A percentile compares a stretch with the other conserved stretches of the same genome.
Evolutionary conservation across 2,888 invertebrate genomes (phyloP).

Genomic region (Nephrotoma guestfalica): DNA sequence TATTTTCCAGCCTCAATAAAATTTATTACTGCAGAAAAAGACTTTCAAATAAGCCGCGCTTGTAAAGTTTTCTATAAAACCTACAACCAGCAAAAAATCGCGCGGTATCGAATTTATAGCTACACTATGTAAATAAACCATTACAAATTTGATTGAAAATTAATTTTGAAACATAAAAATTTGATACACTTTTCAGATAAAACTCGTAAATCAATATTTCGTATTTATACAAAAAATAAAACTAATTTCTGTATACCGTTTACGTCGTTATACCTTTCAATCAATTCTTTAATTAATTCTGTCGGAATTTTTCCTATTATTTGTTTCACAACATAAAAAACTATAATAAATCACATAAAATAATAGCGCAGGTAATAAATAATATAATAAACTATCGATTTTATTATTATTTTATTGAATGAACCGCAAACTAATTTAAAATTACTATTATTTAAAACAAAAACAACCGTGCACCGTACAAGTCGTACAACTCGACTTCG

Average conservation of each 20-base stretch:
- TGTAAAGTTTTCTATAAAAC: no score
- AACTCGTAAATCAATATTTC: background rate
- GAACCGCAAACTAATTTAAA: background rate
- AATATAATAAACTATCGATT: background rate
- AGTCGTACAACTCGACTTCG: background rate
- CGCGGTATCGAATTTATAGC: background rate
- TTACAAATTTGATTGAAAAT: background rate
- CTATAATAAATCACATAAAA: background rate
- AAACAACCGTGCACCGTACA: background rate
- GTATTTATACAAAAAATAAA: background rate
- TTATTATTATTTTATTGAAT: background rate
- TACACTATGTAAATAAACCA: background rate
- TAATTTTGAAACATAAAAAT: background rate
- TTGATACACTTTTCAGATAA: background rate
- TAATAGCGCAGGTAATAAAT: background rate
- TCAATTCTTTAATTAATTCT: background rate
- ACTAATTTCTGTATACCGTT: background rate
- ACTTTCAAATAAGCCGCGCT: no score
- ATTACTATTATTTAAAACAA: background rate
- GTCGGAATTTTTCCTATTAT: background rate
- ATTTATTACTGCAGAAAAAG: no score
- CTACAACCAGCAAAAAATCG: background rate
- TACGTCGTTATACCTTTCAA: background rate
- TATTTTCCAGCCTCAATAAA: no score
- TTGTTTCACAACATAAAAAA: background rate